These are phyloP conservation scores for Labrus mixtus DNA, from an alignment of 2,113 vertebrate species.

Conservation along the genomic window DNA sequence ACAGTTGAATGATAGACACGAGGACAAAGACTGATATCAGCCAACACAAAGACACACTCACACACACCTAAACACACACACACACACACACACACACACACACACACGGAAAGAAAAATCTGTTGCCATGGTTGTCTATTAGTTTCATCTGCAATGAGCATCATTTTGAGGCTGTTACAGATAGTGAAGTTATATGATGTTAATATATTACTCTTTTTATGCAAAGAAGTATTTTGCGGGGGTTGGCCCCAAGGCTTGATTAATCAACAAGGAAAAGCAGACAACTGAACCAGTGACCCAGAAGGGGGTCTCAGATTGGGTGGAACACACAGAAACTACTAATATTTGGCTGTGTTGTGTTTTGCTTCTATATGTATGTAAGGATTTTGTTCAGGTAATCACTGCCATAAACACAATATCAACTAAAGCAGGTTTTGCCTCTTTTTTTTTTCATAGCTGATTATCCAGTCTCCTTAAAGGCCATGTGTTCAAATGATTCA, in stretches of 20 bases:
- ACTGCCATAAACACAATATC: background rate
- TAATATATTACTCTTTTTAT: too few relatives aligned
- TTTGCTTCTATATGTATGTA: too few relatives aligned
- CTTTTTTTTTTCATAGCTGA: background rate
- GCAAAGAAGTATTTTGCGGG: too few relatives aligned
- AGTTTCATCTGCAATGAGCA: background rate
- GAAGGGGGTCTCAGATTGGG: too few relatives aligned
- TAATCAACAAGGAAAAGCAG: too few relatives aligned
- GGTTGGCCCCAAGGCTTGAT: too few relatives aligned
- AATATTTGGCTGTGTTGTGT: too few relatives aligned
- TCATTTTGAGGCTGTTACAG: background rate
- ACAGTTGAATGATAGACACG: background rate
- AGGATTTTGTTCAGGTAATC: background rate
- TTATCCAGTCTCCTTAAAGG: background rate
- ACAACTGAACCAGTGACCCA: too few relatives aligned
- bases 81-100: background rate
- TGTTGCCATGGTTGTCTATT: background rate
- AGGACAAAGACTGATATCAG: conserved; percentile 6
- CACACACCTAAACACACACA: background rate
- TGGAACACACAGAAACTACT: too few relatives aligned
- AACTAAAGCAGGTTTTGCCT: background rate
- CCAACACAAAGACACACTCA: background rate
- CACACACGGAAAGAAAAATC: background rate
- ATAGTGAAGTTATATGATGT: background rate
- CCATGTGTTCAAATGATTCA: background rate